Percentiles rank a stretch among this genome's conserved stretches.
These are phyloP conservation scores for Pelusios castaneus DNA, from an alignment of 2,113 vertebrate genomes.

Conservation along the genomic window DNA sequence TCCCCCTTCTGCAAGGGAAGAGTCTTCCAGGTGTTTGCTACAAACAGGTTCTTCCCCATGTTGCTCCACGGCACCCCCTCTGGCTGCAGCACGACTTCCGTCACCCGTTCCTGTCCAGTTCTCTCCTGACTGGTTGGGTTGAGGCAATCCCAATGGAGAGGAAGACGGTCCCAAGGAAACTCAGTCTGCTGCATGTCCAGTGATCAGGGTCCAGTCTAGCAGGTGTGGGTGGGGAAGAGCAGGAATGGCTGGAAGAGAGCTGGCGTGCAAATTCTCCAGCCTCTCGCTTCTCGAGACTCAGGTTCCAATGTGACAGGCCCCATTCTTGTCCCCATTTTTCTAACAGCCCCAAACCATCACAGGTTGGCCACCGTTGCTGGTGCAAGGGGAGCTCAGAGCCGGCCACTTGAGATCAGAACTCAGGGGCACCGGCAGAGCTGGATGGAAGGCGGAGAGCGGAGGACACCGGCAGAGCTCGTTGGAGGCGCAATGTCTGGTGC, in stretches of 20 bases:
- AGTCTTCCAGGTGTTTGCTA: not conserved
- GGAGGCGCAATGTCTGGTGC: not conserved
- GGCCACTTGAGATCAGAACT: not conserved
- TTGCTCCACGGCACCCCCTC: not conserved
- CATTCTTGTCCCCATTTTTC: not conserved
- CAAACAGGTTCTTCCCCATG: not conserved
- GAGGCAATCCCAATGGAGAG: not conserved
- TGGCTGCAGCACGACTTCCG: not conserved
- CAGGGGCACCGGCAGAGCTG: not conserved
- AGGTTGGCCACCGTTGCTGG: not conserved
- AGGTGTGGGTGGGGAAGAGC: not conserved
- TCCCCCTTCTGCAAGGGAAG: not conserved
- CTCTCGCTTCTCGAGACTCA: not conserved
- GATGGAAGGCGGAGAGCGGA: not conserved
- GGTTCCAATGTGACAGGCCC: not conserved
- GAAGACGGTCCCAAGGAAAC: not conserved
- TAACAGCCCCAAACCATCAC: not conserved
- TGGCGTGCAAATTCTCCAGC: not conserved
- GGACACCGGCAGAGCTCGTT: too few species aligned
- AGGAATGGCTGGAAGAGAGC: not conserved
- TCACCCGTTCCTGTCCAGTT: not conserved
- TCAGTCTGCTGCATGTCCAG: not conserved
- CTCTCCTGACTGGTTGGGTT: not conserved
- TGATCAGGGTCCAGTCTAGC: not conserved
- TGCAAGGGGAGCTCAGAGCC: not conserved